Evolutionary conservation across 2,113 vertebrate species (phyloP).

Genomic region (Psophia crepitans): DNA sequence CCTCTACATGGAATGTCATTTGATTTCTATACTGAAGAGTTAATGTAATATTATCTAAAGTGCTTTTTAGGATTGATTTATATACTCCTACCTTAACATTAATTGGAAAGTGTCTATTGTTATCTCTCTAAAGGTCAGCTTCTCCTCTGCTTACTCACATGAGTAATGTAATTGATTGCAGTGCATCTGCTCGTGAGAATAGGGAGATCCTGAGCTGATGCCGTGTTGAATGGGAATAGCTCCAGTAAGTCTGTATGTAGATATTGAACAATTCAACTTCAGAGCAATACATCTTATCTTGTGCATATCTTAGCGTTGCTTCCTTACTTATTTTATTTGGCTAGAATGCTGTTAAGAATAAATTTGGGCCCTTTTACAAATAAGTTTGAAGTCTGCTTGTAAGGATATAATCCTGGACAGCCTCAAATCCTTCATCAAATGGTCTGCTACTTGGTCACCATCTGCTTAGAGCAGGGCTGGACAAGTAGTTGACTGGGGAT

Average conservation of each 20-base stretch:
- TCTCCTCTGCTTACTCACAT: constrained; percentile 50
- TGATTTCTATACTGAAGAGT: constrained; percentile 10
- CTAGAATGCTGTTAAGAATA: background rate
- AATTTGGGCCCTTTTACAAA: background rate
- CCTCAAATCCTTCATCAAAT: background rate
- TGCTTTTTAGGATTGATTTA: constrained; percentile 56
- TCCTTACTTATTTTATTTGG: background rate
- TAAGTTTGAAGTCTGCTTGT: background rate
- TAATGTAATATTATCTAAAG: constrained; percentile 22
- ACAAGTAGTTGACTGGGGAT: background rate
- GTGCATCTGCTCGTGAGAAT: background rate
- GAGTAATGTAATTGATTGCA: constrained; percentile 36
- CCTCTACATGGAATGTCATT: background rate
- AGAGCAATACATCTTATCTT: background rate
- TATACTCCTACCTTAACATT: constrained; percentile 39
- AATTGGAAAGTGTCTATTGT: constrained; percentile 41
- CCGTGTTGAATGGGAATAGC: background rate
- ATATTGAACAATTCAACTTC: background rate
- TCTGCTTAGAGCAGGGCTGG: background rate
- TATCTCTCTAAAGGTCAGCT: constrained; percentile 46
- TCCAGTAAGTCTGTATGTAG: background rate
- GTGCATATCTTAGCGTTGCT: background rate
- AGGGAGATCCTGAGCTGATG: background rate
- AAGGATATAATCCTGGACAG: background rate
- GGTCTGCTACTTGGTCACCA: background rate